Base-by-base conservation (phyloP, 2,888 invertebrate species). In the Stratiomys singularior region DNA sequence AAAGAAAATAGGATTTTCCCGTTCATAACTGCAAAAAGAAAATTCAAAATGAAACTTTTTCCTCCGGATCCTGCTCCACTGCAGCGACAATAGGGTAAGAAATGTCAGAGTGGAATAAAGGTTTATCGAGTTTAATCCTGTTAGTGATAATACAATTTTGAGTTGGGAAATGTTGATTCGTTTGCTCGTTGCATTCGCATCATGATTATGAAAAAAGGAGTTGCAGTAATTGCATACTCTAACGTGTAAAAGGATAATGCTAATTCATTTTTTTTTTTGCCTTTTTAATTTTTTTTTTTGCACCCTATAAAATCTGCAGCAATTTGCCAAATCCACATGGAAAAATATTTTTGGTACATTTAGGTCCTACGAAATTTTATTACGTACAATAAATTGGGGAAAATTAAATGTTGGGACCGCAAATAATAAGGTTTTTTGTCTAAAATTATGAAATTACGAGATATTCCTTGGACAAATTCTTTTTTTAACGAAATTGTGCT, bases 1-100 rank as follows among this genome's bases (percentile, higher is more conserved):
- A 5, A 72, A 44, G 47, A 56, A 72, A 72, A 72, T 56, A 21
- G 72, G 56, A 72, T 72, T 72, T 72, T 21, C 15, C n/a, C 37
- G 18, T 58, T 56, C 46, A 15, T 67, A 37, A 37, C 28, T 52
- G n/a, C 28, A 46, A 37, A 30, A 64, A 67, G 46, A 44, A 67
- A 46, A 67, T 71, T 13, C 25, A 7, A 46, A 52, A 71, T 25
- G 25, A 71, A 23, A 44, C 18, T 28, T 74, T 56, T 74, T 74
- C 23, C 37, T 72, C 37, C 23, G 30, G 15, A 21, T 74, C 37
- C 21, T 21, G 21, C 23, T 25, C 23, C 18, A 11, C 4, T 13
- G 28, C 63, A 25, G 23, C 13, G 27, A 60, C 64, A 28, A 18
- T 27, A 30, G 25, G 15, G 46, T 21, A 21, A 44, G 13, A 11